phyloP scores from a whole-genome alignment of 2,888 invertebrate species.

The Timema podura region DNA sequence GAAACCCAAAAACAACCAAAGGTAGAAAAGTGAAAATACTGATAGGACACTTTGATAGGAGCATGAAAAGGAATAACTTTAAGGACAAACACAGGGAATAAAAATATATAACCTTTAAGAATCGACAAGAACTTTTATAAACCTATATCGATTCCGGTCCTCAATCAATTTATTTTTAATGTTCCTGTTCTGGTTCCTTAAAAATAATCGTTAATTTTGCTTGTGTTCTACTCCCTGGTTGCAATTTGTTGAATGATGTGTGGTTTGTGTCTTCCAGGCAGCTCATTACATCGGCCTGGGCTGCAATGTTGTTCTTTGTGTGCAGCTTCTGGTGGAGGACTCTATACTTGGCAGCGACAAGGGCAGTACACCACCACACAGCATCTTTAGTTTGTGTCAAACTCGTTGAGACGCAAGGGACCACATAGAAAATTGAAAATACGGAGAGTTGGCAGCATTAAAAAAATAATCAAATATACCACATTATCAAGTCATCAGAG shows the following conservation, averaged over 20 bases:
- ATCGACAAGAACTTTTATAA: neutral
- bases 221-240: neutral
- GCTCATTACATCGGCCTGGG: slow-evolving; percentile 89
- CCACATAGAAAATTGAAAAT: too few species aligned
- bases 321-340: slow-evolving; percentile 73
- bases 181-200: neutral
- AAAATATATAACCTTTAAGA: too few species aligned
- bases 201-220: neutral
- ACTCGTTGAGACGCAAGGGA: too few species aligned
- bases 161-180: neutral
- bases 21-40: neutral
- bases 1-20: neutral
- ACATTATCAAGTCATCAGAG: too few species aligned
- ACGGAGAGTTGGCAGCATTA: too few species aligned
- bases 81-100: too few species aligned
- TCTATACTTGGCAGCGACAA: slow-evolving; percentile 61
- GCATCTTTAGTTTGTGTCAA: too few species aligned
- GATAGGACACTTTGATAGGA: too few species aligned
- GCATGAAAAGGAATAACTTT: too few species aligned
- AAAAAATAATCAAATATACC: too few species aligned
- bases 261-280: slow-evolving; percentile 50
- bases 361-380: slow-evolving; percentile 48
- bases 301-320: slow-evolving; percentile 75
- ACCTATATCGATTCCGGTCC: neutral
- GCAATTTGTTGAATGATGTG: neutral